A percentile compares a stretch with the other conserved stretches of the same genome.
Evolutionary conservation across 2,113 vertebrate genomes (phyloP).

Genomic region (Hippocampus zosterae): DNA sequence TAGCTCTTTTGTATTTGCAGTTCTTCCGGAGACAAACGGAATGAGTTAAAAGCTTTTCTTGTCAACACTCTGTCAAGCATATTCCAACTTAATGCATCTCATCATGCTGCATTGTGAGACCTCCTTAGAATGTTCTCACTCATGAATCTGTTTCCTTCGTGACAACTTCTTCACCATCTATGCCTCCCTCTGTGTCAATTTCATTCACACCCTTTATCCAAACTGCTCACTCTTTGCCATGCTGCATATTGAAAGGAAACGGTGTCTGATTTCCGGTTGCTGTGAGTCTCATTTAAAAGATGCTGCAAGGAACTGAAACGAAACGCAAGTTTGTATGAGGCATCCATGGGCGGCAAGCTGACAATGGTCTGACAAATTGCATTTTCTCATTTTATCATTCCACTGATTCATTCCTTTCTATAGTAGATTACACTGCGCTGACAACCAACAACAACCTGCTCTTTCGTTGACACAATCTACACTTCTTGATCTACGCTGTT

Average conservation of each 20-base stretch:
- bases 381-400: conserved; percentile 59
- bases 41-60: conserved; percentile 34
- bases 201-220: conserved; percentile 25
- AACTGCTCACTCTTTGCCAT: conserved; percentile 31
- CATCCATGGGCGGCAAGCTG: conserved; percentile 31
- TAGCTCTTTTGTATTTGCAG: neutral
- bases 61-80: conserved; percentile 36
- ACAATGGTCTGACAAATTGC: conserved; percentile 59
- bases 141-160: conserved; percentile 20
- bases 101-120: conserved; percentile 1
- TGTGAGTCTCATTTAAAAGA: conserved; percentile 55
- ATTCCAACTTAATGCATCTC: conserved; percentile 28
- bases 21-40: conserved; percentile 13
- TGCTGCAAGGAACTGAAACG: conserved; percentile 57
- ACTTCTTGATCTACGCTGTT: conserved; percentile 9
- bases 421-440: conserved; percentile 2
- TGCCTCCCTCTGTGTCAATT: conserved; percentile 15
- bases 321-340: conserved; percentile 35
- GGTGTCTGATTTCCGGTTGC: conserved; percentile 52
- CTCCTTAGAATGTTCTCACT: conserved; percentile 4
- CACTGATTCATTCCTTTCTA: conserved; percentile 51
- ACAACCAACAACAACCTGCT: conserved; percentile 18
- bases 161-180: conserved; percentile 20
- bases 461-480: conserved; percentile 14
- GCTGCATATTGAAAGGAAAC: conserved; percentile 49